A percentile compares a stretch with the other conserved stretches of the same genome.
Conservation (phyloP, 2,113 vertebrate genomes). For the Ammospiza nelsoni region DNA sequence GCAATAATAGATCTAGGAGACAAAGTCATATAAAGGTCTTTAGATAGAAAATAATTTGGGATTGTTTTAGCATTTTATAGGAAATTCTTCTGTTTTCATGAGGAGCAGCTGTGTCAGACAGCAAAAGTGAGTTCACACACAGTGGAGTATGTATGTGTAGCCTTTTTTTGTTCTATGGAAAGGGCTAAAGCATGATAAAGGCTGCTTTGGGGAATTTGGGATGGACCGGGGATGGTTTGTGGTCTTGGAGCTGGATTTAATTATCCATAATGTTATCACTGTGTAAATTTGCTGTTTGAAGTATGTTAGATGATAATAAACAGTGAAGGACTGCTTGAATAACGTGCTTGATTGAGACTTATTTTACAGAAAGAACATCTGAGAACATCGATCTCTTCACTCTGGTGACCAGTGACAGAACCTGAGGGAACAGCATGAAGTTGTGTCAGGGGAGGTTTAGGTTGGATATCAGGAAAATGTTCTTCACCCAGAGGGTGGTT, state of each 20-base stretch:
- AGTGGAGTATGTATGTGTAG: neutral
- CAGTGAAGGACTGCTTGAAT: neutral
- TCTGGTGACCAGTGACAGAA: neutral
- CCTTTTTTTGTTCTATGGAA: neutral
- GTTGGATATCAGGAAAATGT: neutral
- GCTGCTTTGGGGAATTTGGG: neutral
- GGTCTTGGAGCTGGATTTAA: neutral
- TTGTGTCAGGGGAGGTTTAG: neutral
- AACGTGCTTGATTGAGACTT: neutral
- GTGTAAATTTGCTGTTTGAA: neutral
- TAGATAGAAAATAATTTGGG: neutral
- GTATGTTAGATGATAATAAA: neutral
- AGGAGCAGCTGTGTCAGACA: neutral
- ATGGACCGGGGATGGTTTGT: neutral
- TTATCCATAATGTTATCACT: neutral
- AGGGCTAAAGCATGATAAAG: neutral
- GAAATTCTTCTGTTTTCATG: neutral
- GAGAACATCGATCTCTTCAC: neutral
- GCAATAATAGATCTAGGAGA: neutral
- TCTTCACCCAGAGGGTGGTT: neutral
- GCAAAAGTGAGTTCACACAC: neutral
- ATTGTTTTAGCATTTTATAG: neutral
- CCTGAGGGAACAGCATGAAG: neutral
- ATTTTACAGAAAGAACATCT: neutral
- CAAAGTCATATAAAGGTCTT: neutral